Base-by-base conservation (phyloP, 2,113 vertebrate genomes). In the Rhynchomys soricoides region DNA sequence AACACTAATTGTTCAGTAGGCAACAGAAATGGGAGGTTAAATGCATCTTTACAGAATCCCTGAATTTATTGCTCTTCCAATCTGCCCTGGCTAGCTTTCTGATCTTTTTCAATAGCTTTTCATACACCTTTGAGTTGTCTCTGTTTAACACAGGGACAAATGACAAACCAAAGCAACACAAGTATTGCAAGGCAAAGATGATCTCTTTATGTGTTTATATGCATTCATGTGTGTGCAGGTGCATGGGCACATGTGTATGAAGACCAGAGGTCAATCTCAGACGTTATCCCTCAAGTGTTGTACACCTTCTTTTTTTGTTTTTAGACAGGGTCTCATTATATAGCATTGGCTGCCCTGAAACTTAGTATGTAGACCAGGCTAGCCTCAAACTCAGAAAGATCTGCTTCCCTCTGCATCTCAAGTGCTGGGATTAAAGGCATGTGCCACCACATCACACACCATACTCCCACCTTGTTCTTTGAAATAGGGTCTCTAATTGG, bases 21-120 rank as follows among this genome's bases (percentile, higher is more conserved):
- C n/a, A 48, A 70, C 4, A 0, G 0, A 1, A 5, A 34, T 1
- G 4, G 19, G 57, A 29, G 57, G 31, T 48, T 19, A 16, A 2
- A n/a, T 2, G 59, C 0, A 1, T 7, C 26, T 1, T 55, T 59
- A 8, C 10, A 7, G 43, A 0, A 16, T n/a, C 31, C 43, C 70
- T 8, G 40, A 52, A 29, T 3, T 24, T 1, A 12, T 21, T 86
- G 45, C 50, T 78, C 64, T 90, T 62, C 0, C 0, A 40, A 24
- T 1, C 0, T 5, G 52, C 48, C 68, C 37, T 78, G 68, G 57
- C 7, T 37, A 86, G 68, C 31, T 8, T 70, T 70, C 78, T 40
- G 48, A 40, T 79, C 73, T 70, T 77, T 82, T 10, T 78, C 55
- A 66, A 31, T 9, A 64, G 86, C 10, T 2, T 37, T 0, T 37